Evolutionary conservation across 2,797 vertebrate genomes (phyloP), one percentile per base, ranked within the genome.

Genomic region (Fundulus diaphanus): DNA sequence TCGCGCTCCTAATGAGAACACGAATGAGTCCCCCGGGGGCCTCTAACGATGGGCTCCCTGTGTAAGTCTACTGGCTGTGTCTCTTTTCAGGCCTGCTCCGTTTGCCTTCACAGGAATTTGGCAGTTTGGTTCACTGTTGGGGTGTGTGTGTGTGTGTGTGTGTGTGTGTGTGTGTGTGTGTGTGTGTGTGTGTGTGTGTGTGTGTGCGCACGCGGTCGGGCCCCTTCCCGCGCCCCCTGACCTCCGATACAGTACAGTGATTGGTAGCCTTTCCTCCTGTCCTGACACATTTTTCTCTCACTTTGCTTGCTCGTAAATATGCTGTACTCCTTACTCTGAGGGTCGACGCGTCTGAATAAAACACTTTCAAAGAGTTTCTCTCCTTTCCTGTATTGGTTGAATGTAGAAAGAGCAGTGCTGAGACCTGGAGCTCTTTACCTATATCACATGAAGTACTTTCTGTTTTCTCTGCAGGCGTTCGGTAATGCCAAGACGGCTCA

Each of bases 401-500:
- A 7, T 40, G 24, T 6, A 15, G 35, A n/a, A 24, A 42, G 22
- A 65, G 16, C 11, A 11, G 11, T n/a, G 61, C 49, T 51, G 49
- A 20, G n/a, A n/a, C 24, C 24, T 8, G 22, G 61, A 44, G 15
- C 70, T 56, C 71, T 68, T 57, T 68, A 61, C 3, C n/a, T 5
- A 48, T 63, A 27, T 73, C 44, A 73, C 27, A 0, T 35, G n/a
- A 67, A 51, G 24, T 66, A 44, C 0, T 12, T 63, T 46, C 72
- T 31, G 29, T 84, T 93, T 92, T 76, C 81, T 77, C 87, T 71
- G 80, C 93, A 98, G 97, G 97, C 97, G 2, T 98, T 98, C 90
- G 97, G 97, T 81, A 98, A 98, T 76, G 97, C 97, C 3, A 98
- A 98, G 91, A 98, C 97, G 0, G 97, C 97, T 7, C 97, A 98